Conservation (phyloP, 2,888 invertebrate species). For the Cryptocephalus moraei region DNA sequence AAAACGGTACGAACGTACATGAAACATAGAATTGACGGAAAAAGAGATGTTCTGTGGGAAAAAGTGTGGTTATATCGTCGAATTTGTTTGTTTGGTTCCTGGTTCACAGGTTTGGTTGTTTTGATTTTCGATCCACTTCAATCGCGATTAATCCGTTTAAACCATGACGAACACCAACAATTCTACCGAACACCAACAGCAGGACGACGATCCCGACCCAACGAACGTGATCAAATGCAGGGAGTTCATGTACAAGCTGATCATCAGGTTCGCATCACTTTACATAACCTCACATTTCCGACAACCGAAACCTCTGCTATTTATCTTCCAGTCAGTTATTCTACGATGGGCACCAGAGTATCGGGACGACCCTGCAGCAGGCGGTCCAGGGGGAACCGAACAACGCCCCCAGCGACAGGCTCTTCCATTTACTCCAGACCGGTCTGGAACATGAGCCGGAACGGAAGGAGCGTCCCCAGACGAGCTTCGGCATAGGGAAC, state of each 20-base stretch:
- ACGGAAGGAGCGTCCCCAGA: slow-evolving; percentile 50
- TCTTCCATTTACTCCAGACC: slow-evolving; percentile 75
- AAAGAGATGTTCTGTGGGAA: too few relatives aligned
- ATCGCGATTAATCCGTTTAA: too few relatives aligned
- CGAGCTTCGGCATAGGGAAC: slow-evolving; percentile 45
- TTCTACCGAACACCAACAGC: slow-evolving; percentile 8
- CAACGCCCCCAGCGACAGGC: slow-evolving; percentile 90
- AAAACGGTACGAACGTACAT: too few relatives aligned
- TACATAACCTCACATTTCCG: slow-evolving; percentile 2
- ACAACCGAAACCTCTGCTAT: not conserved
- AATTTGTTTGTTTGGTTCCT: too few relatives aligned
- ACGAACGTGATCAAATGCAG: slow-evolving; percentile 79
- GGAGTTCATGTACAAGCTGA: slow-evolving; percentile 80
- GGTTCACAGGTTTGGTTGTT: too few relatives aligned
- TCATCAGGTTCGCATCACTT: slow-evolving; percentile 62
- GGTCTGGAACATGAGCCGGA: slow-evolving; percentile 81
- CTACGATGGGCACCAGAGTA: slow-evolving; percentile 93
- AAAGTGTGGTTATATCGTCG: too few relatives aligned
- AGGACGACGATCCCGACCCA: slow-evolving; percentile 50
- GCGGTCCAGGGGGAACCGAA: slow-evolving; percentile 85
- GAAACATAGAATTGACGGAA: too few relatives aligned
- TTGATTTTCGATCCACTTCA: too few relatives aligned
- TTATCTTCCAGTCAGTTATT: slow-evolving; percentile 74
- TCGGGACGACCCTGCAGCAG: slow-evolving; percentile 76
- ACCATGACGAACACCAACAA: slow-evolving; percentile 13